These are phyloP conservation scores for Elaphurus davidianus DNA, from an alignment of 2,113 vertebrate genomes.

Conservation along the genomic window DNA sequence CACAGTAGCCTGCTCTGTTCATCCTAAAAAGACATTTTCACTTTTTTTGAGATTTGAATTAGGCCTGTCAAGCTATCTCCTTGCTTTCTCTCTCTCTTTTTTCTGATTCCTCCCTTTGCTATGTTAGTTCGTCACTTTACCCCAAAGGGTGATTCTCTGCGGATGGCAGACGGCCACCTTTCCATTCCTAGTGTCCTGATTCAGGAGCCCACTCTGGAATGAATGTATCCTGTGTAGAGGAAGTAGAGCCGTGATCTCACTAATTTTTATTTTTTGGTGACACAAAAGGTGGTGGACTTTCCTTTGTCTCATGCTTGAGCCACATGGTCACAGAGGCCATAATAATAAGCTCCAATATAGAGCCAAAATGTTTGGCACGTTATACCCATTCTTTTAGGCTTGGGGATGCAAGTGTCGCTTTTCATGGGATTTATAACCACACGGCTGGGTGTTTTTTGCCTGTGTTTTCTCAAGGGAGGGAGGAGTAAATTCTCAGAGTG, in stretches of 20 bases:
- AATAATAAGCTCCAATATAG: background rate
- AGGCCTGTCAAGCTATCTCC: background rate
- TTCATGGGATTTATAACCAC: background rate
- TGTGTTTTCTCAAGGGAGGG: background rate
- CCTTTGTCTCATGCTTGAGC: background rate
- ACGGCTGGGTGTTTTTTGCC: background rate
- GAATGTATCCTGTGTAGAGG: rapidly evolving
- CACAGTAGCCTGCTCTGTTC: background rate
- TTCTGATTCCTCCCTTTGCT: background rate
- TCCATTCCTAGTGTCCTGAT: background rate
- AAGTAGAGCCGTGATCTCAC: background rate
- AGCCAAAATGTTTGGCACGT: background rate
- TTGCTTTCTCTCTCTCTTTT: background rate
- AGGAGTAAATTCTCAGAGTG: background rate
- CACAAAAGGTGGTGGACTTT: background rate
- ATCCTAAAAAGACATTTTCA: background rate
- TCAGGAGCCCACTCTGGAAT: background rate
- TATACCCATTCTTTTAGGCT: background rate
- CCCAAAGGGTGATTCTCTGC: background rate
- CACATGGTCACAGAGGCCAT: background rate
- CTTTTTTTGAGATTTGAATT: background rate
- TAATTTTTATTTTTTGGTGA: background rate
- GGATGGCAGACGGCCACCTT: background rate
- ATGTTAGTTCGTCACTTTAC: background rate
- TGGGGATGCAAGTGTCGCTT: background rate